Evolutionary conservation across 2,888 invertebrate genomes (phyloP).

Genomic region (Xylota segnis): DNA sequence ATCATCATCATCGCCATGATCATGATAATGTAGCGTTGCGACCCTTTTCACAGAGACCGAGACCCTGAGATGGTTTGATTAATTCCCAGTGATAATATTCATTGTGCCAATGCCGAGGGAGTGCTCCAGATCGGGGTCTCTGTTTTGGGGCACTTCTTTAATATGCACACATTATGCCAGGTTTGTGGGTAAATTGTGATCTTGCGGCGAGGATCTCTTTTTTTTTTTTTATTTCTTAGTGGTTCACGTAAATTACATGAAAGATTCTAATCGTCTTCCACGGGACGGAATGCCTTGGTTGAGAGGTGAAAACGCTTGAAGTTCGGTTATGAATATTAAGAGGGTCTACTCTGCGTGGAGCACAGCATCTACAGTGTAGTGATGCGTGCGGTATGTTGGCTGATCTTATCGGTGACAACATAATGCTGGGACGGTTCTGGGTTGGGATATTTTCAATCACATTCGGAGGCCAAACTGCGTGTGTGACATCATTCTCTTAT

Average conservation of each 20-base stretch:
- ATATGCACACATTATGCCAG: constrained; percentile 72
- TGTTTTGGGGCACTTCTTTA: constrained; percentile 39
- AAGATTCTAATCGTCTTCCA: constrained; percentile 53
- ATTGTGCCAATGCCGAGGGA: constrained; percentile 55
- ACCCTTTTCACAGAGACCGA: constrained; percentile 17
- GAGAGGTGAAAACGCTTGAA: constrained; percentile 53
- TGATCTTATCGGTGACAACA: constrained; percentile 59
- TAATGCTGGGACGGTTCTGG: constrained; percentile 24
- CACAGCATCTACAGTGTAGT: not conserved
- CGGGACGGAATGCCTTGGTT: constrained; percentile 21
- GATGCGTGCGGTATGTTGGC: constrained; percentile 36
- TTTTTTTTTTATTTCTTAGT: not conserved
- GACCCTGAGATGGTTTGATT: constrained; percentile 48
- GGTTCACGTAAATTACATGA: constrained; percentile 61
- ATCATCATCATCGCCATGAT: constrained; percentile 43
- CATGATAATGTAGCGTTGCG: constrained; percentile 52
- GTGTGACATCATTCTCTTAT: no score
- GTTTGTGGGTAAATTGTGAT: constrained; percentile 67
- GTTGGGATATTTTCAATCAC: constrained; percentile 4
- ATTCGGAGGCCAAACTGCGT: not conserved
- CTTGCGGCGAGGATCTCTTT: constrained; percentile 35
- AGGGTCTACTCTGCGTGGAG: constrained; percentile 10
- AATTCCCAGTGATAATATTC: constrained; percentile 64
- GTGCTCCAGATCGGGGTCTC: constrained; percentile 60
- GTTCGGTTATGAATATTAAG: constrained; percentile 58